These are phyloP conservation scores for Rhyzopertha dominica DNA, from an alignment of 1,140 invertebrate genomes.

Conservation along the genomic window DNA sequence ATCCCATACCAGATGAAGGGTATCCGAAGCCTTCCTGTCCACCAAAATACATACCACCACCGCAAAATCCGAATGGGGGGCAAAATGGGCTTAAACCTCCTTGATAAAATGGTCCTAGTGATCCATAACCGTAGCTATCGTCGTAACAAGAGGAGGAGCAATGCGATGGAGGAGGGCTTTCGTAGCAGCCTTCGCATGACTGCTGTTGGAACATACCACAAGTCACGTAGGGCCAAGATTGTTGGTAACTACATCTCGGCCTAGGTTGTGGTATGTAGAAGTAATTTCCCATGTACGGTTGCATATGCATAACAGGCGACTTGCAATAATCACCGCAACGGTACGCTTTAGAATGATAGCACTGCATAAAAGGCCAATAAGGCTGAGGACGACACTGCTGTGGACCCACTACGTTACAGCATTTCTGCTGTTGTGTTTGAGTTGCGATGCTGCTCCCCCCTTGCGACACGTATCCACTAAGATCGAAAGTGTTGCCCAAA, in stretches of 20 bases:
- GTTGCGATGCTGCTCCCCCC: background rate
- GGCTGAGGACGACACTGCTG: slow-evolving; percentile 32
- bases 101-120: slow-evolving; percentile 33
- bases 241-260: slow-evolving; percentile 35
- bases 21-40: too few species aligned
- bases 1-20: too few species aligned
- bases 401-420: slow-evolving; percentile 31
- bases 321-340: slow-evolving; percentile 36
- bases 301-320: slow-evolving; percentile 33
- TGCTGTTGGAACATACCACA: slow-evolving; percentile 24
- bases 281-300: slow-evolving; percentile 30
- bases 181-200: slow-evolving; percentile 37
- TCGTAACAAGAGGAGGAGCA: slow-evolving; percentile 31
- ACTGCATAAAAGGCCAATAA: slow-evolving; percentile 28
- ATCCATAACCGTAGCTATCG: slow-evolving; percentile 28
- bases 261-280: slow-evolving; percentile 41
- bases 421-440: slow-evolving; percentile 9
- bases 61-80: too few species aligned
- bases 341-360: slow-evolving; percentile 35
- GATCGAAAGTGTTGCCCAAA: background rate
- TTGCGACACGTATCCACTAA: slow-evolving; percentile 2
- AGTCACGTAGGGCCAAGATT: slow-evolving; percentile 40
- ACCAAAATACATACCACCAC: too few species aligned
- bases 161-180: slow-evolving; percentile 3
- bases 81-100: slow-evolving; percentile 18